Base-by-base conservation (phyloP, 2,888 invertebrate genomes). In the Orthosia incerta region DNA sequence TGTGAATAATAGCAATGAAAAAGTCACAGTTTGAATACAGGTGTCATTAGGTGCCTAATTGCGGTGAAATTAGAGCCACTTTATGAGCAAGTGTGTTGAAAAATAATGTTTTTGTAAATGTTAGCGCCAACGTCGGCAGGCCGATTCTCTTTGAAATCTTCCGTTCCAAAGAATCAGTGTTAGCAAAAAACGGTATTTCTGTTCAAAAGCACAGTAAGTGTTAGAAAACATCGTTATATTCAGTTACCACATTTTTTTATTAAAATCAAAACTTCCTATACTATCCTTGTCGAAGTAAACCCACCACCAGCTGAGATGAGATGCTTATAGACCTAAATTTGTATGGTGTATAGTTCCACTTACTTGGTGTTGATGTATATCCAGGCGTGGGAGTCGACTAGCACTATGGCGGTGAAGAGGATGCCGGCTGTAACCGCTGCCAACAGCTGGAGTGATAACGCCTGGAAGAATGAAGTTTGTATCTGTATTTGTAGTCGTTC, bases 331-430 rank as follows among this genome's bases (percentile, higher is more conserved):
- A 57, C 3, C 15, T 13, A 18, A 16, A 56, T 23, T 13, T 3
- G 26, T 46, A 64, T 13, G 15, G 23, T 7, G 2, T 11, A 9
- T 16, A 39, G 13, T 11, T 0, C 16, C 20, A 84, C 92, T 97
- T 95, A 97, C 99, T 98, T 98, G 95, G 98, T 99, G 90, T 99
- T 97, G 85, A 99, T 99, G 91, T 99, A 99, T 92, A 99, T 99
- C 99, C 99, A 99, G 13, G 99, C 99, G 90, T 99, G 99, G 7
- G 99, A 99, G 92, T 99, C 99, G 69, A 99, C 98, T 97, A 99
- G 98, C 66, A 99, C 99, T 87, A 99, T 97, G 48, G 99, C 97
- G 0, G 99, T 99, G 93, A 99, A 98, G 87, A 99, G 97, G 83
- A 99, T 97, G 16, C 99, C 99, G 50, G 99, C 98, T 55, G 98